Percentiles rank a stretch among this genome's conserved stretches.
Conservation (phyloP, 2,797 vertebrate genomes). For the Lacerta agilis region DNA sequence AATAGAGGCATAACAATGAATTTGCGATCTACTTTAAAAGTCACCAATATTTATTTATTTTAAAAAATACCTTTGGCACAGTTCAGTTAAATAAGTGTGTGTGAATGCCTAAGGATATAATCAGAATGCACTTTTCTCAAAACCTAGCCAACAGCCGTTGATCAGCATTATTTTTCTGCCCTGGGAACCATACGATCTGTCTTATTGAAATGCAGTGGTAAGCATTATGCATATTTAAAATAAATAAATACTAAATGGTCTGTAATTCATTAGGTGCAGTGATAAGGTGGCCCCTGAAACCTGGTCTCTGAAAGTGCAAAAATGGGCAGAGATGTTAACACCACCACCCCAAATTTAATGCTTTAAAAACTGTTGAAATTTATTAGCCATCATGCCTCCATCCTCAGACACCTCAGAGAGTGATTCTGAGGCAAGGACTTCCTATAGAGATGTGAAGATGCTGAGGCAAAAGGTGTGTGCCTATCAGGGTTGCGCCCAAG, state of each 20-base stretch:
- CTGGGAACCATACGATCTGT: neutral
- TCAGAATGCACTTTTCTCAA: conserved; percentile 23
- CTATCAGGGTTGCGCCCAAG: too few species aligned
- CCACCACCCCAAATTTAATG: neutral
- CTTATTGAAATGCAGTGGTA: neutral
- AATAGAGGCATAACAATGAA: conserved; percentile 56
- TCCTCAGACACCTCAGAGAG: neutral
- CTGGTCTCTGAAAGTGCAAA: neutral
- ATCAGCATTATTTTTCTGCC: neutral
- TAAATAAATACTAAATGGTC: neutral
- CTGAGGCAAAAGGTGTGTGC: too few species aligned
- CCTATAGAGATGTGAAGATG: too few species aligned
- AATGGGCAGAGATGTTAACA: neutral
- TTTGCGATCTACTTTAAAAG: conserved; percentile 49
- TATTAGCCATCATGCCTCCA: neutral
- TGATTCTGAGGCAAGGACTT: neutral
- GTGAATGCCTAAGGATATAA: conserved; percentile 34
- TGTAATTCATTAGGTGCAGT: neutral
- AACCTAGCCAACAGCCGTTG: neutral
- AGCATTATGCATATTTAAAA: neutral
- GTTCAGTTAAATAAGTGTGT: conserved; percentile 35
- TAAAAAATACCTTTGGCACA: conserved; percentile 36
- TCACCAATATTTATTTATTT: conserved; percentile 19
- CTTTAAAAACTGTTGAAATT: neutral
- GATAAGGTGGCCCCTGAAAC: neutral